Percentiles rank a stretch among this genome's conserved stretches.
These are phyloP conservation scores for Clytia hemisphaerica DNA, from an alignment of 30 jellyfish, hydroid and myxozoan genomes.

Conservation along the genomic window DNA sequence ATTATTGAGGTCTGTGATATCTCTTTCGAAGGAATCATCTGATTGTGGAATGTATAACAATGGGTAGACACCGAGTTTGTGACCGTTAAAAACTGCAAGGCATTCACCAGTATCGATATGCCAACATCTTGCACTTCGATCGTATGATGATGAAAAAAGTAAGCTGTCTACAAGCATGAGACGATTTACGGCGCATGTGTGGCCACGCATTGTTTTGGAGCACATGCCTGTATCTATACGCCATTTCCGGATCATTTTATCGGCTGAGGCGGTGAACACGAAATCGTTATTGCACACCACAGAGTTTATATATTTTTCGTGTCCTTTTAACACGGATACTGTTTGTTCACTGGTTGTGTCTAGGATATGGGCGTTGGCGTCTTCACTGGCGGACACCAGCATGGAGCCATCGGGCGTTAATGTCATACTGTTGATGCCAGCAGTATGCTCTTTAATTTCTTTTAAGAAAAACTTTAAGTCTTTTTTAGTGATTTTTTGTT, in stretches of 20 bases:
- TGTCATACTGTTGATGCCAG: conserved; percentile 72
- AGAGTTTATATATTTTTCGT: conserved; percentile 63
- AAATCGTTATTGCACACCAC: conserved; percentile 61
- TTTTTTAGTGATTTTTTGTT: conserved; percentile 47
- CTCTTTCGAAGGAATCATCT: conserved; percentile 52
- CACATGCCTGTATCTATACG: conserved; percentile 88
- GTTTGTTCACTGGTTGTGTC: conserved; percentile 41
- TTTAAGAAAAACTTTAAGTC: conserved; percentile 50
- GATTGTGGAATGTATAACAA: conserved; percentile 69
- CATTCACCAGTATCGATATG: conserved; percentile 82
- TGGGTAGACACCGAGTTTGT: conserved; percentile 71
- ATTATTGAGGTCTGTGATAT: conserved; percentile 75
- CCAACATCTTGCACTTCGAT: conserved; percentile 82
- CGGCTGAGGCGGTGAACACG: conserved; percentile 89
- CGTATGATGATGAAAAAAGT: conserved; percentile 79
- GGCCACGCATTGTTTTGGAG: conserved; percentile 87
- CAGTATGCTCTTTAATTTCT: conserved; percentile 53
- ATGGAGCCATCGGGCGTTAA: conserved; percentile 65
- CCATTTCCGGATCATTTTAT: conserved; percentile 71
- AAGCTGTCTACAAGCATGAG: conserved; percentile 53
- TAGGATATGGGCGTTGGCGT: conserved; percentile 49
- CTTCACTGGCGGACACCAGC: conserved; percentile 72
- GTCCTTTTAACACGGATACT: conserved; percentile 74
- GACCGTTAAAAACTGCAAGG: conserved; percentile 71
- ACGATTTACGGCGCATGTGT: conserved; percentile 74